Conservation (phyloP, 92 coral and sea anemone species). For the Parazoanthus darwini region DNA sequence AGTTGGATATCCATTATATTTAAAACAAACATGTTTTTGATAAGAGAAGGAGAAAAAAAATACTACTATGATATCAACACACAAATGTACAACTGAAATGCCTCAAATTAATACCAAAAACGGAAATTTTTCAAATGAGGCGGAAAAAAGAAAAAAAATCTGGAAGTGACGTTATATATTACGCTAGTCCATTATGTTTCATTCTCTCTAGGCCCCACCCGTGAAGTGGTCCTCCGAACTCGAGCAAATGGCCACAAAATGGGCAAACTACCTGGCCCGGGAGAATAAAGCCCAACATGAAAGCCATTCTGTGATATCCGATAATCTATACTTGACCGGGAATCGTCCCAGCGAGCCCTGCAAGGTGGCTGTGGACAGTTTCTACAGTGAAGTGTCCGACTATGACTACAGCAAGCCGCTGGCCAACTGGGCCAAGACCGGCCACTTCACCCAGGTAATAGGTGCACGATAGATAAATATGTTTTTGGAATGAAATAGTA, state of each 20-base stretch:
- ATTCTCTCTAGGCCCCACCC: conserved; percentile 28
- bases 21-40: no score
- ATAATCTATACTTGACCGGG: conserved; percentile 50
- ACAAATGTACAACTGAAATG: no score
- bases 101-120: no score
- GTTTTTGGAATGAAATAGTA: no score
- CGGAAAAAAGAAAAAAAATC: no score
- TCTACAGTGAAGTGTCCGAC: conserved; percentile 44
- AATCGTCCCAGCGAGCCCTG: conserved; percentile 36
- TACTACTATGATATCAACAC: no score
- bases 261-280: conserved; percentile 57
- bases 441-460: conserved; percentile 60
- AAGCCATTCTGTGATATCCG: conserved; percentile 25
- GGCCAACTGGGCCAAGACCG: conserved; percentile 32
- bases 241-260: conserved; percentile 37
- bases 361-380: conserved; percentile 46
- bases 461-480: not conserved
- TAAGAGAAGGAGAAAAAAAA: no score
- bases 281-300: conserved; percentile 53
- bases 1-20: no score
- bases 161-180: no score
- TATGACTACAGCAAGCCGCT: conserved; percentile 51
- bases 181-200: not conserved
- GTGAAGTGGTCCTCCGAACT: conserved; percentile 56
- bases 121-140: no score